A percentile compares a stretch with the other conserved stretches of the same genome.
Conservation (phyloP, 2,113 vertebrate species). For the Hymenochirus boettgeri region DNA sequence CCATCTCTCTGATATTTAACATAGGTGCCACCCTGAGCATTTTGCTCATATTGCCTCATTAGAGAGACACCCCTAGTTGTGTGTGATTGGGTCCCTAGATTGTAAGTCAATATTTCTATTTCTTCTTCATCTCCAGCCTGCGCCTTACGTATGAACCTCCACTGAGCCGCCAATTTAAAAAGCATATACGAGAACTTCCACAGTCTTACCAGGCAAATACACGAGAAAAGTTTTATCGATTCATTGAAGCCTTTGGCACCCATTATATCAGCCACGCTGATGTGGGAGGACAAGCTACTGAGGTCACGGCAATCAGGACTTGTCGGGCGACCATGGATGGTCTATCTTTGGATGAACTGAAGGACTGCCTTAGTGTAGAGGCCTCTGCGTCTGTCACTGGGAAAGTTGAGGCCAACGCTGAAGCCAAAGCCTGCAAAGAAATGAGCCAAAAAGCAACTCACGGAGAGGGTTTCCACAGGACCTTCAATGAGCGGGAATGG, state of each 20-base stretch:
- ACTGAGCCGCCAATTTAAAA: slow-evolving; percentile 63
- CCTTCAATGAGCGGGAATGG: slow-evolving; percentile 16
- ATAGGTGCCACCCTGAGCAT: no score
- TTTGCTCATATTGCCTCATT: no score
- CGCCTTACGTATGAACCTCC: slow-evolving; percentile 61
- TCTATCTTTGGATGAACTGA: slow-evolving; percentile 57
- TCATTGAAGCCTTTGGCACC: slow-evolving; percentile 69
- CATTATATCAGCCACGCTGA: slow-evolving; percentile 70
- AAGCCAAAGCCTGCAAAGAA: slow-evolving; percentile 16
- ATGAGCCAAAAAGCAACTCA: background rate
- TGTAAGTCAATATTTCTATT: background rate
- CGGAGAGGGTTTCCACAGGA: slow-evolving; percentile 3
- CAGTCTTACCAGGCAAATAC: slow-evolving; percentile 45
- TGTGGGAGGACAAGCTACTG: slow-evolving; percentile 64
- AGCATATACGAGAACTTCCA: slow-evolving; percentile 60
- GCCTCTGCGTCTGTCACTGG: slow-evolving; percentile 58
- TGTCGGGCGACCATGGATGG: slow-evolving; percentile 66
- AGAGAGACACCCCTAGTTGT: no score
- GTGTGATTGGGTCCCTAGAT: background rate
- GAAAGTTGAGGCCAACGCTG: slow-evolving; percentile 5
- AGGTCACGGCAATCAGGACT: slow-evolving; percentile 66
- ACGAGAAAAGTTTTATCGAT: slow-evolving; percentile 52
- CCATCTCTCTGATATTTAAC: no score
- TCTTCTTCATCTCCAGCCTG: slow-evolving; percentile 57
- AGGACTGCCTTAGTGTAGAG: slow-evolving; percentile 64